Conservation (phyloP, 1,140 invertebrate species). For the Penaeus chinensis region DNA sequence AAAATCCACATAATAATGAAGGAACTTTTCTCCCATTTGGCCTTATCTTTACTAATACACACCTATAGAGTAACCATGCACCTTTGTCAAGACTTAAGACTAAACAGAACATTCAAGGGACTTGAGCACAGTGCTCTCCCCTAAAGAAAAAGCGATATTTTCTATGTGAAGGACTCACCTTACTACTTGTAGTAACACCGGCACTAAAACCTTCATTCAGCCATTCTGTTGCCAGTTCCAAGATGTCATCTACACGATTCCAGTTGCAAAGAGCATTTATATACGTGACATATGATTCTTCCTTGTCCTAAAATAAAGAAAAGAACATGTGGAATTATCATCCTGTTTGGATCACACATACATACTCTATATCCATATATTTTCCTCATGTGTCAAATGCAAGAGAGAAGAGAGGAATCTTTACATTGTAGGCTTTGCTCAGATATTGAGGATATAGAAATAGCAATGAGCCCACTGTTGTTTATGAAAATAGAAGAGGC, state of each 20-base stretch:
- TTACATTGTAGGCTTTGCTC: neutral
- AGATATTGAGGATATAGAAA: neutral
- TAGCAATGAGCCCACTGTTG: neutral
- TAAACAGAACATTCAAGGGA: neutral
- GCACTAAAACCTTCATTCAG: slow-evolving; percentile 46
- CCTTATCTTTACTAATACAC: no score
- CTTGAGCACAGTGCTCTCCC: no score
- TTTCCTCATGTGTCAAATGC: neutral
- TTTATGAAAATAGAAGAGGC: no score
- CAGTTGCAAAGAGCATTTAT: slow-evolving; percentile 62
- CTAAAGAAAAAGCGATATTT: neutral
- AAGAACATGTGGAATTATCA: neutral
- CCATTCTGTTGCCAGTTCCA: slow-evolving; percentile 56
- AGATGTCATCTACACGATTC: slow-evolving; percentile 59
- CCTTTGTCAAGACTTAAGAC: neutral
- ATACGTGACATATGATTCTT: slow-evolving; percentile 30
- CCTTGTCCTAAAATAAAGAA: neutral
- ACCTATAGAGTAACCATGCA: no score
- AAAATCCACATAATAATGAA: no score
- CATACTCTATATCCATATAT: neutral
- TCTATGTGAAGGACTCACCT: neutral
- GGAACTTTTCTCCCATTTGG: no score
- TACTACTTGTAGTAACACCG: neutral
- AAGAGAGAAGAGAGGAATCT: neutral
- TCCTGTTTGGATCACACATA: neutral